A percentile compares a stretch with the other conserved stretches of the same genome.
These are phyloP conservation scores for Boloria euphrosyne DNA, from an alignment of 2,888 invertebrate species.

Conservation along the genomic window DNA sequence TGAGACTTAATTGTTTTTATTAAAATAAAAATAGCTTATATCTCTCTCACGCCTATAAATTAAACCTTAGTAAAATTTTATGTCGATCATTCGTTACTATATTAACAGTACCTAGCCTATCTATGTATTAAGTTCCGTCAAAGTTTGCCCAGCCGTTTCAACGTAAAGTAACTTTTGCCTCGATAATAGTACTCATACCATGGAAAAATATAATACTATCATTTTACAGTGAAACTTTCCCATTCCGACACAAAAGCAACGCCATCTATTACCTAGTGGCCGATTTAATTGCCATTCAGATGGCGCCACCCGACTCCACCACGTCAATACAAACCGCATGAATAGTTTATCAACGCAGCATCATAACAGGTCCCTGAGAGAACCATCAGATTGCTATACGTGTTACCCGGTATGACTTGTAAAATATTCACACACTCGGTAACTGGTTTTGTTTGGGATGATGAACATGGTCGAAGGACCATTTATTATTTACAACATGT, in stretches of 20 bases:
- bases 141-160: no score
- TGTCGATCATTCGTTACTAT: no score
- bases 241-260: constrained; percentile 16
- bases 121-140: no score
- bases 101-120: no score
- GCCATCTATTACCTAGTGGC: constrained; percentile 50
- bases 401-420: constrained; percentile 64
- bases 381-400: constrained; percentile 69
- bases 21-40: no score
- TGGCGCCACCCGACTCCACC: constrained; percentile 52
- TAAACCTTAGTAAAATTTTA: no score
- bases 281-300: constrained; percentile 48
- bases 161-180: no score
- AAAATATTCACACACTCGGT: constrained; percentile 72
- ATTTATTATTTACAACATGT: constrained; percentile 35
- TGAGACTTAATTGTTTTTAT: no score
- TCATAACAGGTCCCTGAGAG: constrained; percentile 69
- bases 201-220: no score
- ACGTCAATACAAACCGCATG: constrained; percentile 68
- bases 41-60: no score
- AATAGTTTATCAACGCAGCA: constrained; percentile 68
- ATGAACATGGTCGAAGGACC: constrained; percentile 43
- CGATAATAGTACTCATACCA: no score
- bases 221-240: no score
- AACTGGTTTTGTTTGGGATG: constrained; percentile 79